Evolutionary conservation across 37 sponge, comb jelly and placozoan species (phyloP), one percentile per base, ranked within the genome.

Genomic region (Cliona cf. orientalis): DNA sequence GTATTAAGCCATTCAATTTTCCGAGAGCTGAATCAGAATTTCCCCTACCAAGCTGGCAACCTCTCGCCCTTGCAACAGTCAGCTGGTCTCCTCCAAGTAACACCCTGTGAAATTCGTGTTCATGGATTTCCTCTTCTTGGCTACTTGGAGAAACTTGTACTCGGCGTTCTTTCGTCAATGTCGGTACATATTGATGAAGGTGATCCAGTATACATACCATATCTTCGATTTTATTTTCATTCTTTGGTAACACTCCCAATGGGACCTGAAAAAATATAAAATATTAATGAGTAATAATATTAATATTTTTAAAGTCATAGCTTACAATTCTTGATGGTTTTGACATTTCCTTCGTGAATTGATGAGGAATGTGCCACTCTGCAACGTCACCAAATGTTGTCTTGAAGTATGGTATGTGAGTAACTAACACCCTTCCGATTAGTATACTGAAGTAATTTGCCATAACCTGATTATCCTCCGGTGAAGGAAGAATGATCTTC

Each of bases 51-150:
- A 42, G 45, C 22, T 73, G 65, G 31, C 63, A 60, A 63, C 44
- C 40, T 42, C 84, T 23, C n/a, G 39, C 66, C 33, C 84, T 61
- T 28, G 84, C 84, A 40, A 83, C 84, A 59, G 84, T 74, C 2
- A 83, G 66, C 42, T 83, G 83, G 49, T 83, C 75, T 7, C 74
- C 83, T 33, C 83, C 83, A 58, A 83, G 21, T n/a, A 74, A 56
- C n/a, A 83, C 25, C 36, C 63, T 74, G 67, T 74, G 66, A 28
- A 83, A 33, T 31, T 35, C 17, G 25, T 31, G 28, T n/a, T n/a
- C n/a, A n/a, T n/a, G n/a, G 31, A 58, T 61, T 19, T 33, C 14
- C n/a, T 61, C 28, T 33, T 78, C 59, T 22, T 23, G n/a, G n/a
- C n/a, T 41, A 36, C 32, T 59, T 9, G 53, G 14, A 14, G 53